phyloP scores from a whole-genome alignment of 2,113 vertebrate genomes.

The Solea senegalensis region DNA sequence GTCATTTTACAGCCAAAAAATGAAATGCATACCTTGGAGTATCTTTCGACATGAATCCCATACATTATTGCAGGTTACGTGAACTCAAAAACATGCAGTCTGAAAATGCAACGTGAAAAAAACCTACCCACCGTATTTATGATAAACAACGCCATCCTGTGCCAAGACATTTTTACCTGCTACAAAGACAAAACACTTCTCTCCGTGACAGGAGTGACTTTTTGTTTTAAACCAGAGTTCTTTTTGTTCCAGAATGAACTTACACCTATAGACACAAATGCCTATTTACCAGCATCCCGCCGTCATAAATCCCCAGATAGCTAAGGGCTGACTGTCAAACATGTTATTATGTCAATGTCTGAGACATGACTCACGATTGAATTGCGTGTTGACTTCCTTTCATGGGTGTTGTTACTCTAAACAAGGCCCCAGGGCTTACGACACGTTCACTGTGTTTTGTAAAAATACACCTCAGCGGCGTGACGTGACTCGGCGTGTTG shows the following conservation, averaged over 20 bases:
- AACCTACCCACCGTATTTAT: no score
- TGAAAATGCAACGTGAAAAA: no score
- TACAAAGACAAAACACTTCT: constrained; percentile 42
- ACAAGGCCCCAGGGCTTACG: constrained; percentile 33
- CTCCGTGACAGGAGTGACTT: constrained; percentile 7
- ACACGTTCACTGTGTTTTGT: constrained; percentile 46
- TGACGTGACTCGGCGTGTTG: constrained; percentile 6
- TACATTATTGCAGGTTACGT: not conserved
- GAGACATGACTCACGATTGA: constrained; percentile 48
- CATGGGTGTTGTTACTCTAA: constrained; percentile 46
- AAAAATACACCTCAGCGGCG: constrained; percentile 31
- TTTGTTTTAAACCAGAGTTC: not conserved
- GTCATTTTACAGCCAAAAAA: no score
- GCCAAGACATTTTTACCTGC: constrained; percentile 42
- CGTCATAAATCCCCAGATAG: constrained; percentile 12
- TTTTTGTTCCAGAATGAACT: not conserved
- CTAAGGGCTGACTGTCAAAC: constrained; percentile 29
- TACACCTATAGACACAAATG: not conserved
- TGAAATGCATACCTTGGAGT: not conserved
- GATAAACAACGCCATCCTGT: constrained; percentile 11
- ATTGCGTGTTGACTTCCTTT: constrained; percentile 28
- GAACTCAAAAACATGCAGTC: not conserved
- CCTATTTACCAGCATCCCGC: constrained; percentile 6
- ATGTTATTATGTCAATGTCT: constrained; percentile 50
- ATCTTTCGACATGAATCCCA: constrained; percentile 6